phyloP scores from a whole-genome alignment of 2,797 vertebrate genomes.

The Neostethus bicornis region DNA sequence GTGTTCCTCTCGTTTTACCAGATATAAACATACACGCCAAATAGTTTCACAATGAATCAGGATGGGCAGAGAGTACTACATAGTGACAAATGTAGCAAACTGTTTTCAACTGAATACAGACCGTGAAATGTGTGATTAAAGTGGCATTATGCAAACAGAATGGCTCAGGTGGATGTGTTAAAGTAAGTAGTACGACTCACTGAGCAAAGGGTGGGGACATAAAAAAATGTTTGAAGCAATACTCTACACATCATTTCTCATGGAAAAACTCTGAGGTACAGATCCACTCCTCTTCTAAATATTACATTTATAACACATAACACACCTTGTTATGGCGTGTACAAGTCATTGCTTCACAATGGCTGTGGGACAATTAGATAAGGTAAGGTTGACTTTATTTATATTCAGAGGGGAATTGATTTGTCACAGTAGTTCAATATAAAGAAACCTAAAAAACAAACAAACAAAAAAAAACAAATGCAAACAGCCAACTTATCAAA shows the following conservation, averaged over 20 bases:
- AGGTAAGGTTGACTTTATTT: too few species aligned
- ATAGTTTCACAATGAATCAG: conserved; percentile 19
- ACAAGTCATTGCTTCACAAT: too few species aligned
- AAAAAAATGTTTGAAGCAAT: background rate
- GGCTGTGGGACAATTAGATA: too few species aligned
- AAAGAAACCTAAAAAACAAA: too few species aligned
- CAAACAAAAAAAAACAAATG: too few species aligned
- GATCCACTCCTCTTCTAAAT: too few species aligned
- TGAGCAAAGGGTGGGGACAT: background rate
- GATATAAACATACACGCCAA: conserved; percentile 23
- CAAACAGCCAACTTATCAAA: too few species aligned
- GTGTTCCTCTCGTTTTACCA: background rate
- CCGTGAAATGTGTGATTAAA: background rate
- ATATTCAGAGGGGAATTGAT: too few species aligned
- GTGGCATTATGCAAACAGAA: conserved; percentile 9
- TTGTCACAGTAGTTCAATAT: too few species aligned
- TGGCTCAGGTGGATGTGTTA: conserved; percentile 13
- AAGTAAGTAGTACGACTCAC: background rate
- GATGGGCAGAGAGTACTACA: background rate
- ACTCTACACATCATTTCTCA: background rate
- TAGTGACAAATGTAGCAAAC: conserved; percentile 17
- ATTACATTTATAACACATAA: too few species aligned
- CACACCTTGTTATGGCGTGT: too few species aligned
- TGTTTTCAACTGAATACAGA: background rate
- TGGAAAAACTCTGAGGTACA: background rate